Base-by-base conservation (phyloP, 2,113 vertebrate genomes). In the Burhinus bistriatus region DNA sequence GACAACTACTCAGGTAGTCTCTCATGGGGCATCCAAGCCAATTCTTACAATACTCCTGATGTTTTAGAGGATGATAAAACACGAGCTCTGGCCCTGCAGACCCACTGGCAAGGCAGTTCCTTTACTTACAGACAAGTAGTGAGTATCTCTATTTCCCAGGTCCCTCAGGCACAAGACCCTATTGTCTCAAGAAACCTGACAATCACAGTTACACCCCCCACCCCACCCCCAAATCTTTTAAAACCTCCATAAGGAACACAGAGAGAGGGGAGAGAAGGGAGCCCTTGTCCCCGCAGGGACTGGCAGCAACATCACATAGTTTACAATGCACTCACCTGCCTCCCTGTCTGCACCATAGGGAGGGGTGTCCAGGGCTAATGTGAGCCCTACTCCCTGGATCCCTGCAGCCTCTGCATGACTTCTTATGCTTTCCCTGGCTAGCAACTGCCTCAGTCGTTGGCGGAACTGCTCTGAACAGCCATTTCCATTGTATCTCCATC, bases 51-150 rank as follows among this genome's bases (percentile, higher is more conserved):
- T 40, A 54, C 8, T 90, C 1, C 0, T 23, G 27, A 6, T 45
- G 70, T 36, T 87, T 75, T 23, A 70, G 32, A 26, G 52, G 23
- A 75, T 66, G 36, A 69, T 44, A 51, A 81, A 81, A 51, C 29
- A 44, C 0, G 1, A 77, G 26, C 21, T 77, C 72, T 77, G 5
- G 12, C 40, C n/a, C 58, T 72, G 8, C 15, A 87, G 42, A 80
- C 22, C 19, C 29, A 58, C 59, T 66, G 49, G 9, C 40, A 89
- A 78, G 26, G 29, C 26, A 69, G 15, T 65, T 38, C 20, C 18
- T 71, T 44, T 57, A 52, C 29, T n/a, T 77, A 54, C 6, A 51
- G 38, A 27, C 0, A 1, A 36, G 16, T 15, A 72, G 19, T 0
- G 0, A 55, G 10, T 17, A 51, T 29, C 36, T 36, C 32, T 26